These are phyloP conservation scores for Platichthys flesus DNA, from an alignment of 2,113 vertebrate species.

Conservation along the genomic window DNA sequence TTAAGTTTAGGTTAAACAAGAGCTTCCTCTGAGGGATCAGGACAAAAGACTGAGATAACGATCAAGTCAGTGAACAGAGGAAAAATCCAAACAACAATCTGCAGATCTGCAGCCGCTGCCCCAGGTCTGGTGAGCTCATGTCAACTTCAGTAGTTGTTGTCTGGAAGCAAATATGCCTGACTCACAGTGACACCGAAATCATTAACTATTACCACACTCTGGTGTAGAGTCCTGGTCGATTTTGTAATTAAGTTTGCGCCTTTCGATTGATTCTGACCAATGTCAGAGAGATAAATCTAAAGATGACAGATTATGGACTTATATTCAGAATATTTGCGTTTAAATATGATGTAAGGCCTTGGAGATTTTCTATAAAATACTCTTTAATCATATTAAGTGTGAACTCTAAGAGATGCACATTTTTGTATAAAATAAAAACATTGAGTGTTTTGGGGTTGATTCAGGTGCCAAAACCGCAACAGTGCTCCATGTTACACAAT, in stretches of 20 bases:
- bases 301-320: neutral
- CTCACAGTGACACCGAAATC: constrained; percentile 38
- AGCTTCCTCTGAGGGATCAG: constrained; percentile 15
- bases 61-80: constrained; percentile 27
- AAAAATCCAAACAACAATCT: neutral
- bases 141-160: constrained; percentile 33
- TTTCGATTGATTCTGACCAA: constrained; percentile 1
- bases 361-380: constrained; percentile 5
- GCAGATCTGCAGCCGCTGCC: constrained; percentile 26
- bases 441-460: no score
- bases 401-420: neutral
- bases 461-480: no score
- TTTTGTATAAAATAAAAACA: neutral
- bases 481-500: neutral
- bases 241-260: neutral
- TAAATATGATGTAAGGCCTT: neutral
- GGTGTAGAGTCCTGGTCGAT: constrained; percentile 1
- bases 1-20: constrained; percentile 16
- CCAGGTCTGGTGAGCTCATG: constrained; percentile 32
- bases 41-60: constrained; percentile 39
- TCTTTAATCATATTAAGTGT: neutral
- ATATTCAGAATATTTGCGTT: no score
- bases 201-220: constrained; percentile 41
- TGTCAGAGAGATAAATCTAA: constrained; percentile 4
- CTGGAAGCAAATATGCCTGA: constrained; percentile 61